Evolutionary conservation across 2,113 vertebrate species (phyloP).

Genomic region (Lophotis ruficrista): DNA sequence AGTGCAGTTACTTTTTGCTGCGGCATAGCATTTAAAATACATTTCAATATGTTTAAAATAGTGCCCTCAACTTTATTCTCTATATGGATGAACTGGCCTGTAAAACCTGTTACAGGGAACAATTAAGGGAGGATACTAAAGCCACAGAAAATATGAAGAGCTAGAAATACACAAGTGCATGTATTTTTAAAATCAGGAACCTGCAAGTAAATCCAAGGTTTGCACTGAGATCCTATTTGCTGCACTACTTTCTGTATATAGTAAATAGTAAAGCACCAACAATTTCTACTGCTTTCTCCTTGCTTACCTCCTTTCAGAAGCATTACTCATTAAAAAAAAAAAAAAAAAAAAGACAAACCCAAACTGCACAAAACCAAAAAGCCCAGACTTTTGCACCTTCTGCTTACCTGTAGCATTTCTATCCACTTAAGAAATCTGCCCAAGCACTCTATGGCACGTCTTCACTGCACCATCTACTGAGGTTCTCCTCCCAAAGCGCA

Average conservation of each 20-base stretch:
- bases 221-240: neutral
- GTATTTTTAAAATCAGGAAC: neutral
- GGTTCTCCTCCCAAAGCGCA: neutral
- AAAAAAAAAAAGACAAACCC: neutral
- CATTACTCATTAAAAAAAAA: neutral
- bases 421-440: neutral
- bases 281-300: neutral
- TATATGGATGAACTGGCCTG: neutral
- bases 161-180: neutral
- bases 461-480: neutral
- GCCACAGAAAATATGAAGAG: neutral
- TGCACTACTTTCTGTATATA: neutral
- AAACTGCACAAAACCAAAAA: neutral
- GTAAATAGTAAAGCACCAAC: neutral
- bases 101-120: slow-evolving; percentile 1
- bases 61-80: neutral
- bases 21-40: neutral
- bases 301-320: neutral
- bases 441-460: neutral
- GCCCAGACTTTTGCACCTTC: neutral
- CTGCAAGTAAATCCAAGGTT: neutral
- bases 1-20: neutral
- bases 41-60: neutral
- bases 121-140: neutral
- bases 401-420: slow-evolving; percentile 10